Percentiles rank a stretch among this genome's conserved stretches.
Conservation (phyloP, 2,113 vertebrate species). For the Bungarus multicinctus region DNA sequence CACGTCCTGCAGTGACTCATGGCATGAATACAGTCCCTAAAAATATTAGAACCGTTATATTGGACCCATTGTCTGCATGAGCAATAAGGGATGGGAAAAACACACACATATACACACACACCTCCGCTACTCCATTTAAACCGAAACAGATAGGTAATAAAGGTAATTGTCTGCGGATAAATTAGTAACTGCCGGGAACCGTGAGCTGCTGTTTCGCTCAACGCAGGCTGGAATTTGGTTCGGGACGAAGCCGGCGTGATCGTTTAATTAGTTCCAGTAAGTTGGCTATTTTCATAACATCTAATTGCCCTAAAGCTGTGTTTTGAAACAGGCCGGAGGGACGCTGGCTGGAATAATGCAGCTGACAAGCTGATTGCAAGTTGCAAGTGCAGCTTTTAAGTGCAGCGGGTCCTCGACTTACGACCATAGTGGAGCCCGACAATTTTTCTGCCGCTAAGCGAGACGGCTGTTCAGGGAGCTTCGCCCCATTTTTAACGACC, state of each 20-base stretch:
- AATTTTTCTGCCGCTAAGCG: too few relatives aligned
- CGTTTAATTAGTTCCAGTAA: neutral
- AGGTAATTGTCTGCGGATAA: neutral
- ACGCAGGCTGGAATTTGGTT: neutral
- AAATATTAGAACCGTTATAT: neutral
- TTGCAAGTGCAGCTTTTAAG: neutral
- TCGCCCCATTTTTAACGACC: too few relatives aligned
- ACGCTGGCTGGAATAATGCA: neutral
- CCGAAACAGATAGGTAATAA: neutral
- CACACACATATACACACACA: too few relatives aligned
- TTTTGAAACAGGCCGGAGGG: neutral
- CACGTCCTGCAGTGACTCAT: neutral
- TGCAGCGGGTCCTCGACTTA: too few relatives aligned
- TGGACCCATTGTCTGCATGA: neutral
- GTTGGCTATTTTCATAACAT: neutral
- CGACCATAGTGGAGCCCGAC: too few relatives aligned
- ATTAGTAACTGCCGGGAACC: neutral
- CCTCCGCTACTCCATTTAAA: neutral
- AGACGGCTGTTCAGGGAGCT: too few relatives aligned
- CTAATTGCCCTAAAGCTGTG: constrained; percentile 36
- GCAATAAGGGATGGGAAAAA: too few relatives aligned
- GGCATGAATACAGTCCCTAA: neutral
- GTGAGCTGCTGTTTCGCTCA: neutral
- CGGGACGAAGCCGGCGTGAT: neutral
- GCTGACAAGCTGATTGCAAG: neutral